A percentile compares a stretch with the other conserved stretches of the same genome.
Evolutionary conservation across 2,888 invertebrate species (phyloP).

Genomic region (Plemyria rubiginata): DNA sequence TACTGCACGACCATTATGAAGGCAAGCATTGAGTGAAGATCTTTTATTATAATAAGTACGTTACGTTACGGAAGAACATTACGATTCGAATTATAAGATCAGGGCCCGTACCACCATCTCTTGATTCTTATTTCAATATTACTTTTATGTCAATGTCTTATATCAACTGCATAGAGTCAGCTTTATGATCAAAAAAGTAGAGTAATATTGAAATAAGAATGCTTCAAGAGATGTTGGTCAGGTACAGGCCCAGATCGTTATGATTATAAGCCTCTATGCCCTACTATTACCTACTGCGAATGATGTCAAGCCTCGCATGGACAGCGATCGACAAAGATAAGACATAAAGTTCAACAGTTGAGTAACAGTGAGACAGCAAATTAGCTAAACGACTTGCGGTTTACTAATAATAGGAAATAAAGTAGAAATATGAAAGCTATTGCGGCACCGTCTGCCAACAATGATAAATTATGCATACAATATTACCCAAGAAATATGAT

Average conservation of each 20-base stretch:
- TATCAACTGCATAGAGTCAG: no score
- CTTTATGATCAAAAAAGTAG: no score
- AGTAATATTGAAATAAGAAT: no score
- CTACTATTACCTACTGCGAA: background rate
- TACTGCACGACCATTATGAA: background rate
- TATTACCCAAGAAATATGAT: conserved; percentile 29
- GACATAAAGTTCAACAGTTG: conserved; percentile 32
- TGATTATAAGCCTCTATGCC: background rate
- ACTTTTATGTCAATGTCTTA: no score
- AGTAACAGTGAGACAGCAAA: conserved; percentile 37
- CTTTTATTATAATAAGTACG: conserved; percentile 14
- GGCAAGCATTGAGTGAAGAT: background rate
- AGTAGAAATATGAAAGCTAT: conserved; percentile 40
- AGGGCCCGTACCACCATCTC: no score
- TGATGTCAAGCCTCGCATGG: no score
- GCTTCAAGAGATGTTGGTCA: no score
- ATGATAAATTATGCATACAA: conserved; percentile 38
- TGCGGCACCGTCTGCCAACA: conserved; percentile 36
- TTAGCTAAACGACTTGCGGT: conserved; percentile 43
- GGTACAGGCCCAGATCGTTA: no score
- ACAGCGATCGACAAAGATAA: no score
- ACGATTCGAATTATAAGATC: background rate
- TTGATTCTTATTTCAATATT: no score
- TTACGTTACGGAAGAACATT: conserved; percentile 8
- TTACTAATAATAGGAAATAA: conserved; percentile 49